These are phyloP conservation scores for Lerista edwardsae DNA, from an alignment of 2,797 vertebrate species.

Conservation along the genomic window DNA sequence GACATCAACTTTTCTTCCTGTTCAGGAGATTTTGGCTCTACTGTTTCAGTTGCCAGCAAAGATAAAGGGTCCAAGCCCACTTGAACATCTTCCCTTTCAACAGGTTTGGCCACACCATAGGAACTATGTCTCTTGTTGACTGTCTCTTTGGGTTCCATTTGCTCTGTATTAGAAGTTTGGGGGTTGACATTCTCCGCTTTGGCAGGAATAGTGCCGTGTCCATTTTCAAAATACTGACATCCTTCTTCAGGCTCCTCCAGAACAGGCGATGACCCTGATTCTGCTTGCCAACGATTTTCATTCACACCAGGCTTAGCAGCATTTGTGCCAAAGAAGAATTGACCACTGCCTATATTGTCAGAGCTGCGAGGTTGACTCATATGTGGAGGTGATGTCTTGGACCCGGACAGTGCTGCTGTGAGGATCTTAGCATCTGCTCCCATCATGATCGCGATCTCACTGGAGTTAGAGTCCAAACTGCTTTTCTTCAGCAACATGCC, in stretches of 20 bases:
- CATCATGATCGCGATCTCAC: slow-evolving; percentile 91
- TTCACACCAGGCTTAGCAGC: slow-evolving; percentile 40
- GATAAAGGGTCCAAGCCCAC: slow-evolving; percentile 93
- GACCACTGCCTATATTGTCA: slow-evolving; percentile 74
- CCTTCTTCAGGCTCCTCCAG: slow-evolving; percentile 69
- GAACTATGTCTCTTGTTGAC: slow-evolving; percentile 77
- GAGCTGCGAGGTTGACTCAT: slow-evolving; percentile 69
- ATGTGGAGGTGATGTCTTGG: slow-evolving; percentile 70
- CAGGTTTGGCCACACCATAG: slow-evolving; percentile 71
- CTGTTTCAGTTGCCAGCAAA: slow-evolving; percentile 84
- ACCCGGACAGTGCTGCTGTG: slow-evolving; percentile 83
- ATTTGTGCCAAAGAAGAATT: slow-evolving; percentile 52
- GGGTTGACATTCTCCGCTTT: slow-evolving; percentile 20
- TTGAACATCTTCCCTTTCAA: slow-evolving; percentile 91
- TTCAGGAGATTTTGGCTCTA: slow-evolving; percentile 75
- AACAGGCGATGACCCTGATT: slow-evolving; percentile 49
- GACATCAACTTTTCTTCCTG: slow-evolving; percentile 84
- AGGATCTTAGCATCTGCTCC: slow-evolving; percentile 95
- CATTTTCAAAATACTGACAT: slow-evolving; percentile 66
- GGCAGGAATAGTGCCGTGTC: slow-evolving; percentile 53
- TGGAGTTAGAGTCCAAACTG: slow-evolving; percentile 84
- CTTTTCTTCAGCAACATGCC: slow-evolving; percentile 91
- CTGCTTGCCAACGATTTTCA: slow-evolving; percentile 64
- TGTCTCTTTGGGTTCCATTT: slow-evolving; percentile 55
- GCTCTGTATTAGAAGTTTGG: slow-evolving; percentile 51